Percentiles rank a stretch among this genome's conserved stretches.
These are phyloP conservation scores for Rhinichthys osculus DNA, from an alignment of 2,797 vertebrate species.

Conservation along the genomic window DNA sequence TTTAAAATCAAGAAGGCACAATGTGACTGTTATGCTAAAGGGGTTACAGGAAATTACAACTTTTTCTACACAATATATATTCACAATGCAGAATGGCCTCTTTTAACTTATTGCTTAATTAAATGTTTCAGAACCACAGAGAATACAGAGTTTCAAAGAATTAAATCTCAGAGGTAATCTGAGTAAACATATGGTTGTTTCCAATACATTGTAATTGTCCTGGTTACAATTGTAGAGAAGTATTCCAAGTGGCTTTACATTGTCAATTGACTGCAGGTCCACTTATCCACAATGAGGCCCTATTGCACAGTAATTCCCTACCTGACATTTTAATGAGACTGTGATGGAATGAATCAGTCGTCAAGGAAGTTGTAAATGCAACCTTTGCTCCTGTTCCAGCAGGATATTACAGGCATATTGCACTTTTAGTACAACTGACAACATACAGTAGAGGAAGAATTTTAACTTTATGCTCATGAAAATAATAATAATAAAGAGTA, in stretches of 20 bases:
- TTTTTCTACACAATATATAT: background rate
- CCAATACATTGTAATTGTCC: background rate
- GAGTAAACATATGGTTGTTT: background rate
- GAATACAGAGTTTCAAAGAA: background rate
- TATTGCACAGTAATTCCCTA: background rate
- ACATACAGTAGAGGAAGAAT: background rate
- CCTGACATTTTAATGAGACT: conserved; percentile 35
- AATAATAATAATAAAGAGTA: too few species aligned
- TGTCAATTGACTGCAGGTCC: background rate
- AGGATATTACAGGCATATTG: conserved; percentile 22
- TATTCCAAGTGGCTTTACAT: background rate
- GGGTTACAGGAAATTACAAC: background rate
- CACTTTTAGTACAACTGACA: background rate
- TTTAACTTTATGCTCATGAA: background rate
- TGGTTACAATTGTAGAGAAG: background rate
- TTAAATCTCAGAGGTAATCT: background rate
- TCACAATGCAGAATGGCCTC: background rate
- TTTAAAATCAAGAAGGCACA: background rate
- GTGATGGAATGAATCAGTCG: conserved; percentile 20
- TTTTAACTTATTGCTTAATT: conserved; percentile 11
- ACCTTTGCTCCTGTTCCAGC: conserved; percentile 38
- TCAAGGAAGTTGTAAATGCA: conserved; percentile 40
- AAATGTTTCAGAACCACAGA: background rate
- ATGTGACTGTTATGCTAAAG: background rate
- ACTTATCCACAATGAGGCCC: background rate